Evolutionary conservation across 2,113 vertebrate species (phyloP), one percentile per base, ranked within the genome.

Genomic region (Heptranchias perlo): DNA sequence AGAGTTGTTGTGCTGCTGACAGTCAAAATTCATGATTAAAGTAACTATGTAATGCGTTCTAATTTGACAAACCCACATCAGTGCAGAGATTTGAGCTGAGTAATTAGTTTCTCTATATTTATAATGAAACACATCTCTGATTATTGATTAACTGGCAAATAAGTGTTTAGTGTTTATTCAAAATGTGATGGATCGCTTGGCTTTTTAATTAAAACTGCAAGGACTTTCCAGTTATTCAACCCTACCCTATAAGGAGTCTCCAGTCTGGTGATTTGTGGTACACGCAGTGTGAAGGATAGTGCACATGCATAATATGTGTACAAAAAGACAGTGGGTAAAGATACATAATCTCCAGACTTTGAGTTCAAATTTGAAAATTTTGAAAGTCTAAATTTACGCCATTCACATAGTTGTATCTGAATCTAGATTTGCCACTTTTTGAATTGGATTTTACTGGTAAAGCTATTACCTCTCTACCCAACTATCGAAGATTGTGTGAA

Each of bases 81-180:
- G 44, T 23, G 64, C 39, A 47, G 62, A 31, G 5, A 94, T 0
- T 65, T 67, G 58, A 7, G 35, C 58, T 39, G 58, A 39, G 23
- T 62, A 94, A 44, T 67, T 58, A 94, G 61, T 67, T 65, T 94
- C 28, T 64, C 52, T n/a, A 61, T 61, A n/a, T 86, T 39, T 21
- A 44, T 54, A 92, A 62, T 16, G 18, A 61, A 61, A 92, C 54
- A 28, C n/a, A 11, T 61, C 52, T 64, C 35, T 64, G 61, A 61
- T 92, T 64, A 62, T 93, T 23, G 18, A 67, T 67, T 94, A 91
- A 91, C 52, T 94, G 86, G 86, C 47, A 94, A 89, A 89, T 35
- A 89, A 49, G 73, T 78, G 21, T 84, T 87, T 28, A 54, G 8
- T 31, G 47, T 91, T 35, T 64, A 28, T 94, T 67, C 93, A 94